These are phyloP conservation scores for Macrotus californicus DNA, from an alignment of 2,113 vertebrate genomes.

Conservation along the genomic window DNA sequence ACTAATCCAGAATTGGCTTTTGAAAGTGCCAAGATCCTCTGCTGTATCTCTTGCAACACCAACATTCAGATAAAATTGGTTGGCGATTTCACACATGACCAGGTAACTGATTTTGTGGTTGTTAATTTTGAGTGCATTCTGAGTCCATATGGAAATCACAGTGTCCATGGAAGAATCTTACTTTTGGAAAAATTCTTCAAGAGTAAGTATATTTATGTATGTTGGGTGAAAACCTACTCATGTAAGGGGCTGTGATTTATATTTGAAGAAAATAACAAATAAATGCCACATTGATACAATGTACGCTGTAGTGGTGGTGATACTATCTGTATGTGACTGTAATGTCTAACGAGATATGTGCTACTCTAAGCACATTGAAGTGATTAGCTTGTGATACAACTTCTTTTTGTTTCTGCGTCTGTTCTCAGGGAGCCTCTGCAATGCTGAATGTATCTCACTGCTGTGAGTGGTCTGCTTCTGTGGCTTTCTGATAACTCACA, in stretches of 20 bases:
- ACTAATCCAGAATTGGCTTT: constrained; percentile 94
- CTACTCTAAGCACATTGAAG: neutral
- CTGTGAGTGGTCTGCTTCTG: neutral
- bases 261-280: neutral
- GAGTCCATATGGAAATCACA: neutral
- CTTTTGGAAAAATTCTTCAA: neutral
- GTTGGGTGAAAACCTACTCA: neutral
- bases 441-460: neutral
- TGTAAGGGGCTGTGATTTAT: neutral
- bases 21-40: constrained; percentile 95
- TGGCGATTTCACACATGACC: constrained; percentile 96
- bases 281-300: neutral
- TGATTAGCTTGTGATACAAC: neutral
- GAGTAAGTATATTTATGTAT: neutral
- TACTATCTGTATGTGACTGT: neutral
- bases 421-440: neutral
- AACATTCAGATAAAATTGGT: constrained; percentile 95
- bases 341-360: neutral
- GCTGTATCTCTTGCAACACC: constrained; percentile 91
- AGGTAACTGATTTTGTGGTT: constrained; percentile 78
- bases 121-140: neutral
- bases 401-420: neutral
- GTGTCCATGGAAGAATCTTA: neutral
- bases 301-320: rapidly evolving
- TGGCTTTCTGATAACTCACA: neutral